Percentiles rank a stretch among this genome's conserved stretches.
Conservation (phyloP, 1,140 invertebrate species). For the Conus ventricosus region DNA sequence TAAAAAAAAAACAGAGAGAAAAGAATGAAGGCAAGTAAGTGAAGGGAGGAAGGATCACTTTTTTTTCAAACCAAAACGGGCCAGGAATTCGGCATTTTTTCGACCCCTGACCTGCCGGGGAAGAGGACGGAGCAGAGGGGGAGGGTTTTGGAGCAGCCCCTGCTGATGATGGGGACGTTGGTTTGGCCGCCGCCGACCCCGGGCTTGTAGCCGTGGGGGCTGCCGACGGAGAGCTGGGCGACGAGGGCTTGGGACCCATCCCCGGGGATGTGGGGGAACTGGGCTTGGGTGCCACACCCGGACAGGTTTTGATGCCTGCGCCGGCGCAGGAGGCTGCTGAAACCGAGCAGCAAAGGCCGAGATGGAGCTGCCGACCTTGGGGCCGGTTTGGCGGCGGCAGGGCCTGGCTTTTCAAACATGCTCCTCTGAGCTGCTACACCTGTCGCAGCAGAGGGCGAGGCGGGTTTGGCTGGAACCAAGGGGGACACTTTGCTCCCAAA, state of each 20-base stretch:
- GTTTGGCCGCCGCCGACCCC: background rate
- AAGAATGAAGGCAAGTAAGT: background rate
- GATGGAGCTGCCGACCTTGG: slow-evolving; percentile 19
- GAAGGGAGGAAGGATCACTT: background rate
- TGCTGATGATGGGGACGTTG: background rate
- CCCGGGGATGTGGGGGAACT: background rate
- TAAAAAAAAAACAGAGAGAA: too few relatives aligned
- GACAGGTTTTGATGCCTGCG: background rate
- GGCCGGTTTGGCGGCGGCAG: slow-evolving; percentile 1
- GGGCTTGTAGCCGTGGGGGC: background rate
- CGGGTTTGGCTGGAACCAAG: slow-evolving; percentile 28
- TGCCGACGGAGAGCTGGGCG: background rate
- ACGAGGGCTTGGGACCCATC: background rate
- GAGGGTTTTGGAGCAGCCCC: slow-evolving; percentile 3
- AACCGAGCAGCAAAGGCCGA: slow-evolving; percentile 34
- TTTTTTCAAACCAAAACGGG: slow-evolving; percentile 26
- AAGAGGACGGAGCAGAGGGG: background rate
- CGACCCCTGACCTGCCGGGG: background rate
- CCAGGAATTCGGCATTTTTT: slow-evolving; percentile 27
- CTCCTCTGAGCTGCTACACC: slow-evolving; percentile 26
- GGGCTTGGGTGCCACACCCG: background rate
- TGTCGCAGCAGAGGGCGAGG: background rate
- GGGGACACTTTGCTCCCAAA: background rate
- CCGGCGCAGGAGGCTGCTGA: slow-evolving; percentile 11
- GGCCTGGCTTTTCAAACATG: slow-evolving; percentile 40